phyloP scores from a whole-genome alignment of 2,888 invertebrate genomes.

The Tetrapedia diversipes region DNA sequence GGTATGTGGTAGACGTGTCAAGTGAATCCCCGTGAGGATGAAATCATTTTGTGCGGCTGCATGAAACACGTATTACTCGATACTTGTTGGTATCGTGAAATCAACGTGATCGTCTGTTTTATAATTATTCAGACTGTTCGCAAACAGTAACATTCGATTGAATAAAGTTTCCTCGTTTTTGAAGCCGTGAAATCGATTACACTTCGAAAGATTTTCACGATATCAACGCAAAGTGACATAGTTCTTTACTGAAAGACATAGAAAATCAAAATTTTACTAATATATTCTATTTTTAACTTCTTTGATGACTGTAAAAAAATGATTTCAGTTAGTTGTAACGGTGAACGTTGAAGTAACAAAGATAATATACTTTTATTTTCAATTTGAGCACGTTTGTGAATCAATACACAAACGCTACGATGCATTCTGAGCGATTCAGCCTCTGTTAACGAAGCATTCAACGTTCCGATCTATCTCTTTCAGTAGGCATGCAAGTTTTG shows the following conservation, averaged over 20 bases:
- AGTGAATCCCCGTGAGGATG: not conserved
- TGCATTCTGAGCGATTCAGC: not conserved
- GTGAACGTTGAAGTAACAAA: too few species aligned
- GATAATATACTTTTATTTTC: too few species aligned
- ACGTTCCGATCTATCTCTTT: conserved; percentile 27
- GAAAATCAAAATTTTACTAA: not conserved
- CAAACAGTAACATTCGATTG: too few species aligned
- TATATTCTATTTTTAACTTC: not conserved
- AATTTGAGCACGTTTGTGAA: not conserved
- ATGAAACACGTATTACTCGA: conserved; percentile 29
- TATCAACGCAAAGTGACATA: not conserved
- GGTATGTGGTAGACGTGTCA: conserved; percentile 12
- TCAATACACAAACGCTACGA: not conserved
- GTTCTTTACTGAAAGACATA: conserved; percentile 24
- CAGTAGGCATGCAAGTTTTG: conserved; percentile 44
- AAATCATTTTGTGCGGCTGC: conserved; percentile 29
- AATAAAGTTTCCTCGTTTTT: not conserved
- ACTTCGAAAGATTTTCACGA: not conserved
- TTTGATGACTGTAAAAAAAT: too few species aligned
- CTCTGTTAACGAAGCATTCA: not conserved
- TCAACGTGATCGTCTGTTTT: not conserved
- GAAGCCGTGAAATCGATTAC: not conserved
- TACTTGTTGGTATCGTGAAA: conserved; percentile 23
- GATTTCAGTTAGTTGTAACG: too few species aligned
- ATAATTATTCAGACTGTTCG: too few species aligned